Conservation (phyloP, 2,888 invertebrate genomes). For the Antheraea yamamai region DNA sequence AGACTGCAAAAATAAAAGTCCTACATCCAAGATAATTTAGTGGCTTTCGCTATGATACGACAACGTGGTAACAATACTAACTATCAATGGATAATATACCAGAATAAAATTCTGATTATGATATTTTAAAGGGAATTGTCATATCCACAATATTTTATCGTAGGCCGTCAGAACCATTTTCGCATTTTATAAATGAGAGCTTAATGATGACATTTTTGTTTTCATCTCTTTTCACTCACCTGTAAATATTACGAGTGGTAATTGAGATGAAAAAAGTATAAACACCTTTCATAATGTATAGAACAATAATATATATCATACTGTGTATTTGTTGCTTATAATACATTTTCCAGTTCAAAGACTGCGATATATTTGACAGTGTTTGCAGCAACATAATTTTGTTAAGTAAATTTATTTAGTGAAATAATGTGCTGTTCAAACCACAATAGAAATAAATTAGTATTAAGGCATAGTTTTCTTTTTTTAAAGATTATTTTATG, state of each 20-base stretch:
- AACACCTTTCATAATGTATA: neutral
- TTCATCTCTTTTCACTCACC: constrained; percentile 43
- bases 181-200: constrained; percentile 59
- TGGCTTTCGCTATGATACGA: no score
- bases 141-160: constrained; percentile 40
- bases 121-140: constrained; percentile 8
- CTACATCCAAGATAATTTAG: no score
- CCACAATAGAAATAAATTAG: neutral
- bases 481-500: neutral
- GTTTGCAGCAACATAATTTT: neutral
- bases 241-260: constrained; percentile 33
- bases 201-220: constrained; percentile 56
- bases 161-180: constrained; percentile 48
- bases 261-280: neutral
- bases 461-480: neutral
- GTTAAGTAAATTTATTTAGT: neutral
- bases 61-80: no score
- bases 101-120: neutral
- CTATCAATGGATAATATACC: no score
- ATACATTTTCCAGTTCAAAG: neutral
- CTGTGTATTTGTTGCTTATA: no score
- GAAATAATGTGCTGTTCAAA: neutral
- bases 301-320: no score
- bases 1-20: no score
- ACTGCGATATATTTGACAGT: neutral